Evolutionary conservation across 2,113 vertebrate species (phyloP), one percentile per base, ranked within the genome.

Genomic region (Sinocyclocheilus rhinocerous): DNA sequence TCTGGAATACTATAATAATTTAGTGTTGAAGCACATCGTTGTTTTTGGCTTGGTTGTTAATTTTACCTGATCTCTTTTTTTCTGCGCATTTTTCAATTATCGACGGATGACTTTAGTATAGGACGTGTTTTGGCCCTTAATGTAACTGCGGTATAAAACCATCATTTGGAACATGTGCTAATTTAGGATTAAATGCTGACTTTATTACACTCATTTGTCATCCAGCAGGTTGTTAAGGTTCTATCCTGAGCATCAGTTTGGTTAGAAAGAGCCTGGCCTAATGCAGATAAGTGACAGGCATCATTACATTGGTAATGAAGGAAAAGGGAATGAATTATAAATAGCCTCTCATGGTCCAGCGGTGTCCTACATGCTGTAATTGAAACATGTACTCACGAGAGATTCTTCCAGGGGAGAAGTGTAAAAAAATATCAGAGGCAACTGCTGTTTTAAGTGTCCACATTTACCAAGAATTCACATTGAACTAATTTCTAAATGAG

Each of bases 341-440:
- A 86, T 86, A 63, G 79, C 42, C 33, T 72, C 67, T 33, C 85
- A 75, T 86, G 85, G 69, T 82, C 72, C 85, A 67, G 59, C 45
- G 24, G 80, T 77, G 80, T 76, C 70, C 59, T 87, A 87, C 72
- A 83, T 83, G 85, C 45, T 77, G 85, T 77, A 76, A 42, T 87
- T 87, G 81, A 87, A 84, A 36, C 81, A 42, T 55, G 69, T 59
- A n/a, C 48, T 84, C 69, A 73, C 50, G 9, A 57, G 81, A 83
- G 72, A 77, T 57, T 67, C 24, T 24, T 85, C 26, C 26, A 59
- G 16, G 33, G 52, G 4, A 61, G 33, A 11, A 48, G 5, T 76
- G 69, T 22, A 48, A 12, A 48, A 67, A 50, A 55, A 55, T 45
- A 65, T 33, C 6, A 57, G n/a, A 10, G 18, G 26, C 12, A 65